These are phyloP conservation scores for Tenrec ecaudatus DNA, from an alignment of 2,113 vertebrate genomes.

Conservation along the genomic window DNA sequence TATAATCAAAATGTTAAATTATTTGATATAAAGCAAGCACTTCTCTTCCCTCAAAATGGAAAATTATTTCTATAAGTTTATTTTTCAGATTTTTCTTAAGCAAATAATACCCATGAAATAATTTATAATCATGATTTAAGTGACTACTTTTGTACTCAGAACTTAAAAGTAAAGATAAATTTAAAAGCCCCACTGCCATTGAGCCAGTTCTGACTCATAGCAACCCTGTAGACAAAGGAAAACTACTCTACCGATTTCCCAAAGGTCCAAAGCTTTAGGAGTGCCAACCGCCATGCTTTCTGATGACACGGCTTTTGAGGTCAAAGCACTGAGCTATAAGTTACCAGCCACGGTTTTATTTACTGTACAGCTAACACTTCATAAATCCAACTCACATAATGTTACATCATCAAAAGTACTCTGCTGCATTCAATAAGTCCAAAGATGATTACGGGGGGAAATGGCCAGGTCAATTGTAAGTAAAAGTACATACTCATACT, in stretches of 20 bases:
- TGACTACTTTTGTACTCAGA: background rate
- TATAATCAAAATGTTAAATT: background rate
- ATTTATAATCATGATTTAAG: constrained; percentile 35
- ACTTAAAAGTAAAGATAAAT: too few relatives aligned
- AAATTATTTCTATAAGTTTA: constrained; percentile 5
- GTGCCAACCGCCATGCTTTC: too few relatives aligned
- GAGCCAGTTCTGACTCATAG: background rate
- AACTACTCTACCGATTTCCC: too few relatives aligned
- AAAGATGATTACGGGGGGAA: background rate
- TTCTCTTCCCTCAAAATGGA: constrained; percentile 1
- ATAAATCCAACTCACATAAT: too few relatives aligned
- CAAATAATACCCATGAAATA: background rate
- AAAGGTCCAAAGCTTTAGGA: too few relatives aligned
- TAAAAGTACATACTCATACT: background rate
- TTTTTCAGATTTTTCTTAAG: constrained; percentile 54
- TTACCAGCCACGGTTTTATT: too few relatives aligned
- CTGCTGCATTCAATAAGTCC: background rate
- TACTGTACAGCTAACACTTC: too few relatives aligned
- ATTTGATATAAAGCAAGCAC: constrained; percentile 1
- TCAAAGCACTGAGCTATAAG: too few relatives aligned
- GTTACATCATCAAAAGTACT: background rate
- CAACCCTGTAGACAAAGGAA: background rate
- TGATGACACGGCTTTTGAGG: too few relatives aligned
- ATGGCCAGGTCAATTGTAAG: background rate
- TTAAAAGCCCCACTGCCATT: background rate